Evolutionary conservation across 2,113 vertebrate genomes (phyloP).

Genomic region (Odocoileus hemionus): DNA sequence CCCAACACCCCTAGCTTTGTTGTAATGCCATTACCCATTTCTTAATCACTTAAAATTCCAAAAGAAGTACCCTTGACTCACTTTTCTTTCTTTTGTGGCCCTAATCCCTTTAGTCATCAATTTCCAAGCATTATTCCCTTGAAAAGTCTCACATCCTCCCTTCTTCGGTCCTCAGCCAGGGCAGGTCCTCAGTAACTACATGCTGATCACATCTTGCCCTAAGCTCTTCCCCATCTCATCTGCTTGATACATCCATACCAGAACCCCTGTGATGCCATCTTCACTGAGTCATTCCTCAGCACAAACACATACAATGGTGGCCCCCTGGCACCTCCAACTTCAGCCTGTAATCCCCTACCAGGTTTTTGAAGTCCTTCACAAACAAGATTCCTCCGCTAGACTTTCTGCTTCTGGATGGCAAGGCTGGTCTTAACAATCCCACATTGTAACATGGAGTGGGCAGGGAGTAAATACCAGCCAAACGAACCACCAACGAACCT

Average conservation of each 20-base stretch:
- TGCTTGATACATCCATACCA: background rate
- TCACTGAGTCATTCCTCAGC: background rate
- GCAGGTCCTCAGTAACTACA: background rate
- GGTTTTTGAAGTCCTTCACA: background rate
- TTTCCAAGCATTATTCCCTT: background rate
- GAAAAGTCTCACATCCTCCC: background rate
- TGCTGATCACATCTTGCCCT: background rate
- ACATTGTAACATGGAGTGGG: too few species aligned
- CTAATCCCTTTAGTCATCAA: background rate
- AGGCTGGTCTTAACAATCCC: background rate
- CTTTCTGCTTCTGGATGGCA: background rate
- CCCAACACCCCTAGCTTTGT: background rate
- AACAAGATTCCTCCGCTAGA: background rate
- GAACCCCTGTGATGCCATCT: background rate
- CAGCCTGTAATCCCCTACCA: background rate
- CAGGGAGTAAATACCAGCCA: background rate
- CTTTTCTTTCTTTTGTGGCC: background rate
- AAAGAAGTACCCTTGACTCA: background rate
- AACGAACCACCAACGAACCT: background rate
- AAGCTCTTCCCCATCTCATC: background rate
- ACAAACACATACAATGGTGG: background rate
- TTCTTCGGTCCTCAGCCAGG: background rate
- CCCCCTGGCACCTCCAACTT: background rate
- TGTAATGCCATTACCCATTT: background rate
- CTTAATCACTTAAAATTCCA: background rate